Evolutionary conservation across 1,140 invertebrate species (phyloP).

Genomic region (Saccostrea echinata): DNA sequence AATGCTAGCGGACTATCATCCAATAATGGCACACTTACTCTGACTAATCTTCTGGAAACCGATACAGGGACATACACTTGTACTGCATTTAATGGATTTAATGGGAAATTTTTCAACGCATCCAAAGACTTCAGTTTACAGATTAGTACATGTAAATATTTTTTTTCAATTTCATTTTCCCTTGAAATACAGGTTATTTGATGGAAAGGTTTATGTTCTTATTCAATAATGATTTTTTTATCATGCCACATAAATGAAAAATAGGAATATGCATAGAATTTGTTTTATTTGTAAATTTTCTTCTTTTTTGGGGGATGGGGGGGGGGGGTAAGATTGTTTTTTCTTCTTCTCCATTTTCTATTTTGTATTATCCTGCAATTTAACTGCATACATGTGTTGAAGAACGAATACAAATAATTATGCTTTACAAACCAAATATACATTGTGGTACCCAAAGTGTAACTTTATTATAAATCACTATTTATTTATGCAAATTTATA

Average conservation of each 20-base stretch:
- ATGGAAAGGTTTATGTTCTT: no score
- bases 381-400: no score
- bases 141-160: background rate
- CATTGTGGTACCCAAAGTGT: no score
- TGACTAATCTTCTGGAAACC: background rate
- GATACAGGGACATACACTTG: conserved; percentile 24
- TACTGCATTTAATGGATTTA: conserved; percentile 32
- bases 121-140: background rate
- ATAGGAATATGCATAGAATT: no score
- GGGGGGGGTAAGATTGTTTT: background rate
- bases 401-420: no score
- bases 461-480: background rate
- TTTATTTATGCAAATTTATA: background rate
- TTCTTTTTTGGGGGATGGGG: no score
- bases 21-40: background rate
- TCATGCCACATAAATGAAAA: no score
- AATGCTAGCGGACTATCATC: background rate
- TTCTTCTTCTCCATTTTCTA: background rate
- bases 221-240: no score
- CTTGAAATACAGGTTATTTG: background rate
- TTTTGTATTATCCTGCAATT: no score
- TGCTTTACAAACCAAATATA: no score
- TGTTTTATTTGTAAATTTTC: no score
- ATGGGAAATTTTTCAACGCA: conserved; percentile 8
- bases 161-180: no score